A percentile compares a stretch with the other conserved stretches of the same genome.
Conservation (phyloP, 2,113 vertebrate genomes). For the Brachyhypopomus gauderio region DNA sequence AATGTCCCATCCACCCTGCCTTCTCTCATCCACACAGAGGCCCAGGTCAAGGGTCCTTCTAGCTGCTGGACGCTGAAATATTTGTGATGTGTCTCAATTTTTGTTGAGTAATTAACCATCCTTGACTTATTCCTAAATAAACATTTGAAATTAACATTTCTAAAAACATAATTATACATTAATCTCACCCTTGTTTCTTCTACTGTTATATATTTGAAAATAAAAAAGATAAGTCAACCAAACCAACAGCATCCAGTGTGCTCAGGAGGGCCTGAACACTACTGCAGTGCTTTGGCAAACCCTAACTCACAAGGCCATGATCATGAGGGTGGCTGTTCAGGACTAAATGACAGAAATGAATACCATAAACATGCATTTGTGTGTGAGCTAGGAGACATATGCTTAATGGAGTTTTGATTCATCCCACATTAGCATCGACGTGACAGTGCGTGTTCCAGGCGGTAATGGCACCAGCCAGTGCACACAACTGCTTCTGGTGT, state of each 20-base stretch:
- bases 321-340: background rate
- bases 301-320: background rate
- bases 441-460: slow-evolving; percentile 24
- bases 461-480: slow-evolving; percentile 12
- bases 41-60: slow-evolving; percentile 5
- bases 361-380: background rate
- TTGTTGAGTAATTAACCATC: slow-evolving; percentile 13
- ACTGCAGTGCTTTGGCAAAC: background rate
- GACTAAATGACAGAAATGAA: background rate
- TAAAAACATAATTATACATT: no score
- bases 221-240: no score
- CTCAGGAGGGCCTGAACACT: background rate
- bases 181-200: background rate
- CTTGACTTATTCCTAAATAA: background rate
- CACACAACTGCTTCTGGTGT: slow-evolving; percentile 28
- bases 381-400: background rate
- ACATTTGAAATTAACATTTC: background rate
- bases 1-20: slow-evolving; percentile 42
- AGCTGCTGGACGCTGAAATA: background rate
- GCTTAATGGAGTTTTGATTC: slow-evolving; percentile 32
- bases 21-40: background rate
- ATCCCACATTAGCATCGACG: slow-evolving; percentile 6
- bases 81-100: slow-evolving; percentile 27
- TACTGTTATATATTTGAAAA: background rate
- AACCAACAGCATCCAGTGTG: background rate